Base-by-base conservation (phyloP, 2,113 vertebrate species). In the Nematolebias whitei region DNA sequence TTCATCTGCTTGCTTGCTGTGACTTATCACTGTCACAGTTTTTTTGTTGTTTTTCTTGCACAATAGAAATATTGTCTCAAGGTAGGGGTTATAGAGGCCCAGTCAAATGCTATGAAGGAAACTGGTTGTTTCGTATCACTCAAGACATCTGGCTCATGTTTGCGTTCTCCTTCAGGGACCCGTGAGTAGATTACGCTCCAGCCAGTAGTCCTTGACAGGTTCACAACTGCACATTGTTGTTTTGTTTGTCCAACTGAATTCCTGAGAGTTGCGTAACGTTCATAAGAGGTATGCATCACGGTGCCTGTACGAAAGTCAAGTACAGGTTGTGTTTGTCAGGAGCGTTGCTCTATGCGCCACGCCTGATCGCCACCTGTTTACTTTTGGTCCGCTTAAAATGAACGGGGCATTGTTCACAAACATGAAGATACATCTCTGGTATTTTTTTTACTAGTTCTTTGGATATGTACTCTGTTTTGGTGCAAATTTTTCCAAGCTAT, bases 131-230 rank as follows among this genome's bases (percentile, higher is more conserved):
- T 85, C 59, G 55, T 74, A 71, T 84, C 79, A 71, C 40, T 74
- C 41, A 68, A 55, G 61, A 72, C 76, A 80, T 89, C 86, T 80
- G 82, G 32, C 51, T 78, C 78, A 70, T 79, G 63, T 68, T 80
- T 47, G 40, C 54, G 61, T 63, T 63, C 71, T 80, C 72, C 63
- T 81, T 65, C 19, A 22, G 66, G 61, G 73, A 79, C 60, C 62
- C 68, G 81, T 65, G 57, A 67, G 71, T 62, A 40, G 23, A 74
- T 47, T 12, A 15, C 41, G 61, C 12, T 23, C 43, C 54, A 40
- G 50, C 80, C 57, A 2, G 40, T 59, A 64, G 65, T 53, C 63
- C 74, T 38, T 67, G 68, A 81, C 74, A 62, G 29, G 70, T 66
- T 78, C 65, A 80, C 81, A 83, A 57, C 61, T 38, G 9, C 60